Percentiles rank a stretch among this genome's conserved stretches.
Evolutionary conservation across 1,140 invertebrate species (phyloP).

Genomic region (Drosophila athabasca): DNA sequence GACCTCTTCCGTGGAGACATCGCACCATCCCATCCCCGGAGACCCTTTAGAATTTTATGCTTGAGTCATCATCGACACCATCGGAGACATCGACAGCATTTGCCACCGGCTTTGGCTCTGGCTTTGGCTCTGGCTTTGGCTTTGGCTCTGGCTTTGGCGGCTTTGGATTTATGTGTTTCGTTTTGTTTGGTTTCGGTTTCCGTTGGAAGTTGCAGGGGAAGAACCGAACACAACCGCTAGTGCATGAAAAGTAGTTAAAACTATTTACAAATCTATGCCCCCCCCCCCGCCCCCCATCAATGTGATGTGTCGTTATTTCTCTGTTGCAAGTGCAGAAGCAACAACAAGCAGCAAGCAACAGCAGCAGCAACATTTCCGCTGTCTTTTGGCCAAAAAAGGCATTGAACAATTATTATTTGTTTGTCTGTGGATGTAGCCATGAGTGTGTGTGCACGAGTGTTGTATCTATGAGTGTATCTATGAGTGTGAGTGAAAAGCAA

Average conservation of each 20-base stretch:
- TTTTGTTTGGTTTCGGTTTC: slow-evolving; percentile 48
- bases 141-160: slow-evolving; percentile 24
- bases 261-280: slow-evolving; percentile 42
- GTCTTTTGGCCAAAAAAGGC: slow-evolving; percentile 64
- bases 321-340: slow-evolving; percentile 26
- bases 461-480: no score
- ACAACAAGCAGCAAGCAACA: background rate
- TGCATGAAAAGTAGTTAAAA: slow-evolving; percentile 32
- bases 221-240: slow-evolving; percentile 19
- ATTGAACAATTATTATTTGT: slow-evolving; percentile 61
- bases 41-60: slow-evolving; percentile 64
- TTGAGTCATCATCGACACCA: slow-evolving; percentile 57
- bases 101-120: slow-evolving; percentile 11
- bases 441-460: slow-evolving; percentile 3
- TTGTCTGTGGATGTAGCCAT: no score
- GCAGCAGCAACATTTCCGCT: slow-evolving; percentile 54
- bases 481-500: slow-evolving; percentile 52
- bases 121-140: slow-evolving; percentile 7
- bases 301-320: slow-evolving; percentile 16
- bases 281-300: slow-evolving; percentile 4
- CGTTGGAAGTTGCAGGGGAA: slow-evolving; percentile 28
- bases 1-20: slow-evolving; percentile 12
- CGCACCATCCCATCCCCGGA: slow-evolving; percentile 22
- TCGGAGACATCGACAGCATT: slow-evolving; percentile 9
- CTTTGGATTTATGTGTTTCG: slow-evolving; percentile 42